Base-by-base conservation (phyloP, 2,797 vertebrate genomes). In the Labeo calbasu region DNA sequence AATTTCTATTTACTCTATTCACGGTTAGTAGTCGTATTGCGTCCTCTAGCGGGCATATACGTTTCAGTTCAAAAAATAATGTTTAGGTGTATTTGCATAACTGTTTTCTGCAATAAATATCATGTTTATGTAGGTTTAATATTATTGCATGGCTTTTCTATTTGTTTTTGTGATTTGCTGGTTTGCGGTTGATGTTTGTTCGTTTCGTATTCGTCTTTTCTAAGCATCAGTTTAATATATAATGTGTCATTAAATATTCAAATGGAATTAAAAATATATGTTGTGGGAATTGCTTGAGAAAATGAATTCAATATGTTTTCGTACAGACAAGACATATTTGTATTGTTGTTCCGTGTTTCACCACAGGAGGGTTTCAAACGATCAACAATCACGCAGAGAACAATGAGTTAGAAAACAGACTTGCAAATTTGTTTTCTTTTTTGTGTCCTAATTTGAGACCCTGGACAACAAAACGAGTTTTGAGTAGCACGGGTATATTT, bases 301-400 rank as follows among this genome's bases (percentile, higher is more conserved):
- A 55, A 21, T 23, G 0, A 15, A 76, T 15, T 55, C 51, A 43
- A 59, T 59, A 10, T 57, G 32, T 76, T 77, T 57, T 43, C 2
- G 2, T 2, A 25, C 19, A 77, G 53, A 59, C 73, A 23, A 76
- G 28, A 57, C 28, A 53, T 28, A 53, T 21, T 40, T 57, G 36
- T 14, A 21, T 43, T 57, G n/a, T 25, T 76, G 23, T 69, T 77
- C 51, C 51, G 32, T 32, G 9, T 83, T 55, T 68, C 19, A 59
- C 23, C 80, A 63, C 46, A 50, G 25, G 25, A 82, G 55, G 80
- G 69, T n/a, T 82, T 23, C 55, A n/a, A 78, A 78, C 40, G 23
- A 21, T 6, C 5, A 13, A 65, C 23, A 65, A 78, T 25, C 36
- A 0, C 7, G 1, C 9, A 23, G 46, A 32, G 19, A 66, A 40